These are phyloP conservation scores for Cantharis lateralis DNA, from an alignment of 2,888 invertebrate genomes.

Conservation along the genomic window DNA sequence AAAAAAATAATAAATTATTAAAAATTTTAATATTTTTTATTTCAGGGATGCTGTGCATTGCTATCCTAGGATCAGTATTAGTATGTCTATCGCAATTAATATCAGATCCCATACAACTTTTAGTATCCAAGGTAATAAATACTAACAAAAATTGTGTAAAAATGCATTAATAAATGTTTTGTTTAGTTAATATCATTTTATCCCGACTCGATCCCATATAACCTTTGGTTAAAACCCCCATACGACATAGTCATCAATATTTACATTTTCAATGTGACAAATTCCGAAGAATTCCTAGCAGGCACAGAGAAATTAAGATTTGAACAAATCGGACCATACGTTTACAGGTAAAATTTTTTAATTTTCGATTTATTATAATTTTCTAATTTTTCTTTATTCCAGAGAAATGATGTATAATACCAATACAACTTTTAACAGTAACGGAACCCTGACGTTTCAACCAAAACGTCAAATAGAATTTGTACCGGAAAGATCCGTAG, in stretches of 20 bases:
- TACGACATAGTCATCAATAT: conserved; percentile 68
- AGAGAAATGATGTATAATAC: conserved; percentile 72
- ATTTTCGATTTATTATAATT: background rate
- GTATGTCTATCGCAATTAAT: background rate
- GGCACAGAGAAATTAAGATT: conserved; percentile 71
- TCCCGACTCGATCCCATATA: conserved; percentile 62
- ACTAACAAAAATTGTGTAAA: background rate
- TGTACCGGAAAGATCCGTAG: conserved; percentile 67
- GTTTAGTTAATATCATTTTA: conserved; percentile 43
- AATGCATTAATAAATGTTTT: background rate
- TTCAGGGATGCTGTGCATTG: background rate
- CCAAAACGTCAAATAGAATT: conserved; percentile 66
- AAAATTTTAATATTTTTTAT: background rate
- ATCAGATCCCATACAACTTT: background rate
- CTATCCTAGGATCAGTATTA: background rate
- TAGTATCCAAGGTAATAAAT: background rate
- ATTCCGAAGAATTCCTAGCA: conserved; percentile 67
- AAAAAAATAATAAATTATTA: too few species aligned
- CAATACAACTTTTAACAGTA: conserved; percentile 67
- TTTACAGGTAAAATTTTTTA: conserved; percentile 70
- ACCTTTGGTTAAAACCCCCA: conserved; percentile 69
- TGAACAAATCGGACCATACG: conserved; percentile 78
- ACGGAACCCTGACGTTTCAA: conserved; percentile 68
- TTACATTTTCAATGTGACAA: conserved; percentile 83
- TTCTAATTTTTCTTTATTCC: conserved; percentile 38